These are phyloP conservation scores for Sapajus apella DNA, from an alignment of 2,113 vertebrate species.

Conservation along the genomic window DNA sequence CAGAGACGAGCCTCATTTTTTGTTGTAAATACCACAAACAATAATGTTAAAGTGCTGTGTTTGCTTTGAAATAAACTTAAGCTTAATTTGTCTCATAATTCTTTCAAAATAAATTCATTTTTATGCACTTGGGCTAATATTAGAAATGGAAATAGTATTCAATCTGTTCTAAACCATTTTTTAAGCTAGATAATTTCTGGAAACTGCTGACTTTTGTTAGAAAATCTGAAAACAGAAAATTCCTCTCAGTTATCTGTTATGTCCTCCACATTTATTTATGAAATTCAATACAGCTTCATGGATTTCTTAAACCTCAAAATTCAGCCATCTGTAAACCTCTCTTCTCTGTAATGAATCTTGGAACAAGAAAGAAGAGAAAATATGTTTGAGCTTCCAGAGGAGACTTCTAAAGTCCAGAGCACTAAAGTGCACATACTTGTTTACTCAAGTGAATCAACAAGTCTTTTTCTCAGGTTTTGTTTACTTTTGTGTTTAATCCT, in stretches of 20 bases:
- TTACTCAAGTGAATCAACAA: neutral
- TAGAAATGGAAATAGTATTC: neutral
- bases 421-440: neutral
- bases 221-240: conserved; percentile 34
- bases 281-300: neutral
- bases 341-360: conserved; percentile 39
- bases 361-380: conserved; percentile 28
- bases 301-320: conserved; percentile 43
- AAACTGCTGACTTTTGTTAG: neutral
- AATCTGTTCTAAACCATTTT: conserved; percentile 29
- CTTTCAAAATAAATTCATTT: conserved; percentile 23
- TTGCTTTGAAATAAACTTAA: neutral
- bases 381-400: neutral
- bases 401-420: neutral
- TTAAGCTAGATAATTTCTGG: neutral
- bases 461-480: neutral
- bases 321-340: neutral
- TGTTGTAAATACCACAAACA: neutral
- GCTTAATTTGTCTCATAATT: neutral
- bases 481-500: neutral
- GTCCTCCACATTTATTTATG: conserved; percentile 5
- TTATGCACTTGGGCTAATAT: neutral
- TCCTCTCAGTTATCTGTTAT: neutral
- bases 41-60: neutral
- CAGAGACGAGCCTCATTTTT: neutral